A percentile compares a stretch with the other conserved stretches of the same genome.
Evolutionary conservation across 2,888 invertebrate species (phyloP).

Genomic region (Cephus runcator): DNA sequence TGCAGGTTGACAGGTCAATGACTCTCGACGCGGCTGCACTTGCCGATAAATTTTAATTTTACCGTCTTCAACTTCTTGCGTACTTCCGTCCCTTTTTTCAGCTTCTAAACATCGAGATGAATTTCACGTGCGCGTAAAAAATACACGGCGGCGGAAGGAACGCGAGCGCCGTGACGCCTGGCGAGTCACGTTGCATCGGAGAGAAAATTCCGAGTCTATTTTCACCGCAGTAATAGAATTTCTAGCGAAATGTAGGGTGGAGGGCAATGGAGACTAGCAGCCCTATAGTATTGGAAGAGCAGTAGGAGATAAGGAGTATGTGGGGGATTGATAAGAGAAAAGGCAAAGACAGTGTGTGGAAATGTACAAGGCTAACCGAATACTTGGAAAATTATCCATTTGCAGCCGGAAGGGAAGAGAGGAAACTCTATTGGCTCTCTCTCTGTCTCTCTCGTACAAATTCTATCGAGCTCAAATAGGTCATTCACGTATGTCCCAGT

Average conservation of each 20-base stretch:
- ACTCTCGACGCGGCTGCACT: background rate
- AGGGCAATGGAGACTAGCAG: background rate
- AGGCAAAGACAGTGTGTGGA: too few relatives aligned
- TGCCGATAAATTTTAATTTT: background rate
- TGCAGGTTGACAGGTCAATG: background rate
- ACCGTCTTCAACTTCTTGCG: background rate
- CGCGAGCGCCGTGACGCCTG: background rate
- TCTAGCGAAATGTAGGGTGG: background rate
- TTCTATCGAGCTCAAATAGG: background rate
- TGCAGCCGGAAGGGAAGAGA: background rate
- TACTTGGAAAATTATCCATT: background rate
- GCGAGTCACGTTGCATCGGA: background rate
- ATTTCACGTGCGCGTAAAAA: background rate
- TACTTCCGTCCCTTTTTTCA: background rate
- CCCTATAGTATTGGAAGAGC: too few relatives aligned
- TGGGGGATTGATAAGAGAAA: background rate
- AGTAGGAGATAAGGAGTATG: background rate
- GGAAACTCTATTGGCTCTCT: background rate
- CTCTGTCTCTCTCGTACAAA: background rate
- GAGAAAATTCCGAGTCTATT: background rate
- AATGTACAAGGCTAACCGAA: too few relatives aligned
- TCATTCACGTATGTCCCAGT: background rate
- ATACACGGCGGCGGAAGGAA: background rate
- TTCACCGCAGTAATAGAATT: background rate
- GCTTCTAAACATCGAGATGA: background rate